Evolutionary conservation across 2,797 vertebrate genomes (phyloP).

Genomic region (Arremon brunneinucha): DNA sequence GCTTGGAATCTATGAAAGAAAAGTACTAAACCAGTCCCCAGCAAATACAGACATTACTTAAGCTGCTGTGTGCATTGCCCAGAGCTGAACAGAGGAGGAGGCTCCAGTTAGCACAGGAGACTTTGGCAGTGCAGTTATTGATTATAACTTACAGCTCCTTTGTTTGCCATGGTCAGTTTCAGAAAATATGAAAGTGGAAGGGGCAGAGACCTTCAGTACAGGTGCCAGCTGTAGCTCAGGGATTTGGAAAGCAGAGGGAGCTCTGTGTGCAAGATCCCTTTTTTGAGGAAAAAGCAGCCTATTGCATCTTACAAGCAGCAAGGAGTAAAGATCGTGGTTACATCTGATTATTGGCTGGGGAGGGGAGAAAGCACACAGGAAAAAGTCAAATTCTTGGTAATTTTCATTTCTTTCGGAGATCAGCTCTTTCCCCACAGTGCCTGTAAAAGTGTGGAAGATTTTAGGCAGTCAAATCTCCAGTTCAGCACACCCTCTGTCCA

Average conservation of each 20-base stretch:
- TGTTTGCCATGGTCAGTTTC: neutral
- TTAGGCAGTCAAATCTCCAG: neutral
- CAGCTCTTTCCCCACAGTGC: neutral
- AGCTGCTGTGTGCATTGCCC: neutral
- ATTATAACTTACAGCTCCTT: neutral
- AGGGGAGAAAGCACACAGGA: neutral
- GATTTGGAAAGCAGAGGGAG: conserved; percentile 60
- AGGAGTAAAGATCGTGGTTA: neutral
- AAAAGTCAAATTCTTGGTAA: neutral
- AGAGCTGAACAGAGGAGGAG: neutral
- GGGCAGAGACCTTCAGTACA: neutral
- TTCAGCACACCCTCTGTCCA: neutral
- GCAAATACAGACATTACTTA: neutral
- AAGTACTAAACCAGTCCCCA: neutral
- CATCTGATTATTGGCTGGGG: neutral
- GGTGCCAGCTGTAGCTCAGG: conserved; percentile 11
- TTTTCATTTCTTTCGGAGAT: neutral
- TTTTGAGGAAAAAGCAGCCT: neutral
- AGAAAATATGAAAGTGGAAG: neutral
- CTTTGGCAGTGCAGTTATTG: neutral
- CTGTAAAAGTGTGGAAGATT: neutral
- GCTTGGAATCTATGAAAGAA: neutral
- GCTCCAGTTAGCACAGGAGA: neutral
- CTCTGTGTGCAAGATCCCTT: conserved; percentile 21
- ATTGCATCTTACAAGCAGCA: neutral